Conservation (phyloP, 2,797 vertebrate genomes). For the Siniperca scherzeri region DNA sequence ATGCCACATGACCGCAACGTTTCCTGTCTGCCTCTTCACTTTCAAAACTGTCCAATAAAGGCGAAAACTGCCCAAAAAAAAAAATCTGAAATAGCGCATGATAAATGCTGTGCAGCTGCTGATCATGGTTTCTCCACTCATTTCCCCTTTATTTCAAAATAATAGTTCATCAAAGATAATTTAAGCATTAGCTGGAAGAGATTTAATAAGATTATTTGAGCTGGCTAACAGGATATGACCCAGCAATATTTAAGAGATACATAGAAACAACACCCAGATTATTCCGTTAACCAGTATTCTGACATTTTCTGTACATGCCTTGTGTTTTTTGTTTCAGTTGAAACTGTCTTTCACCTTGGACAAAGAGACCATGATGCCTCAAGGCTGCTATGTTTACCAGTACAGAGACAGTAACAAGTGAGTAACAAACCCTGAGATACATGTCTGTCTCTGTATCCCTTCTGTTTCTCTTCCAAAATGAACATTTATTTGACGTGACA, state of each 20-base stretch:
- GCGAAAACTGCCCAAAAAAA: too few species aligned
- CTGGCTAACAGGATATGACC: neutral
- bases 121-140: neutral
- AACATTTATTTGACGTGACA: neutral
- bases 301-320: neutral
- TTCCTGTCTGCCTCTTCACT: too few species aligned
- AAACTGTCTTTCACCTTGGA: constrained; percentile 96
- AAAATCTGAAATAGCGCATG: too few species aligned
- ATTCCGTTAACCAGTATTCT: neutral
- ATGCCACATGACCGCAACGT: too few species aligned
- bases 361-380: constrained; percentile 94
- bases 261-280: neutral
- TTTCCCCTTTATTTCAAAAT: neutral
- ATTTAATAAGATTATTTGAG: neutral
- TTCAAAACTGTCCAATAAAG: too few species aligned
- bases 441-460: neutral
- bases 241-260: neutral
- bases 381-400: constrained; percentile 95
- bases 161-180: neutral
- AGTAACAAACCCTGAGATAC: constrained; percentile 64
- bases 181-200: neutral
- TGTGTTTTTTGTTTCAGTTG: constrained; percentile 82
- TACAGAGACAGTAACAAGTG: constrained; percentile 99
- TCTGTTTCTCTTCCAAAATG: neutral
- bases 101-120: neutral